A percentile compares a stretch with the other conserved stretches of the same genome.
Conservation (phyloP, 2,888 invertebrate species). For the Eretmocerus hayati region DNA sequence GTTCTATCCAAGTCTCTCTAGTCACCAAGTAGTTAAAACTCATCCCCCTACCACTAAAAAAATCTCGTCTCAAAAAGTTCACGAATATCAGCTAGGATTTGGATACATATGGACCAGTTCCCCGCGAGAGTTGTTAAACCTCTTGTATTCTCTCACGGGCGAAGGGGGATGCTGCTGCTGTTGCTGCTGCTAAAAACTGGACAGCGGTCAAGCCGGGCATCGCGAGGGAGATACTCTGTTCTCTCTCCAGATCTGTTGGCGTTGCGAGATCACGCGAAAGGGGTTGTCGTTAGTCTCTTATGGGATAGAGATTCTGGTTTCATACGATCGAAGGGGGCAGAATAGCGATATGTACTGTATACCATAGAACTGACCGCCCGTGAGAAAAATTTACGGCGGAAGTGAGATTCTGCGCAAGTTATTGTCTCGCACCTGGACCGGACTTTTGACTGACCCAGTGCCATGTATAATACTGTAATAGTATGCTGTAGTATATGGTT, state of each 20-base stretch:
- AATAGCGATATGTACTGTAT: constrained; percentile 29
- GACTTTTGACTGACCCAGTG: constrained; percentile 1
- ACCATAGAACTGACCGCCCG: constrained; percentile 31
- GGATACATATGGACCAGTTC: constrained; percentile 25
- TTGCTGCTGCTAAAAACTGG: no score
- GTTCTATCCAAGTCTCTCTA: no score
- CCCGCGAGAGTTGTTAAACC: no score
- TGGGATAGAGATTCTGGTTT: constrained; percentile 47
- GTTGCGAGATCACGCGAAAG: constrained; percentile 24
- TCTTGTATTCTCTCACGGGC: constrained; percentile 21
- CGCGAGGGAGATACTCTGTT: constrained; percentile 20
- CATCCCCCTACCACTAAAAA: no score
- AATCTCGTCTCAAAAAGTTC: no score
- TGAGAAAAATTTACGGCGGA: constrained; percentile 40
- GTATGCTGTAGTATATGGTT: no score
- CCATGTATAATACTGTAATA: no score
- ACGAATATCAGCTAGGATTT: no score
- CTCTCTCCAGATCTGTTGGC: no score
- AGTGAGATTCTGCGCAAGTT: constrained; percentile 16
- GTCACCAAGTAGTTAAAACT: no score
- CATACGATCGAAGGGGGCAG: constrained; percentile 29
- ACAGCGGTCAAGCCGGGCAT: constrained; percentile 41
- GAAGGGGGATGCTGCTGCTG: constrained; percentile 28
- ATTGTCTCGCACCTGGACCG: constrained; percentile 18
- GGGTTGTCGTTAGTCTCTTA: constrained; percentile 37